These are phyloP conservation scores for Perizoma affinitatum DNA, from an alignment of 2,888 invertebrate genomes.

Conservation along the genomic window DNA sequence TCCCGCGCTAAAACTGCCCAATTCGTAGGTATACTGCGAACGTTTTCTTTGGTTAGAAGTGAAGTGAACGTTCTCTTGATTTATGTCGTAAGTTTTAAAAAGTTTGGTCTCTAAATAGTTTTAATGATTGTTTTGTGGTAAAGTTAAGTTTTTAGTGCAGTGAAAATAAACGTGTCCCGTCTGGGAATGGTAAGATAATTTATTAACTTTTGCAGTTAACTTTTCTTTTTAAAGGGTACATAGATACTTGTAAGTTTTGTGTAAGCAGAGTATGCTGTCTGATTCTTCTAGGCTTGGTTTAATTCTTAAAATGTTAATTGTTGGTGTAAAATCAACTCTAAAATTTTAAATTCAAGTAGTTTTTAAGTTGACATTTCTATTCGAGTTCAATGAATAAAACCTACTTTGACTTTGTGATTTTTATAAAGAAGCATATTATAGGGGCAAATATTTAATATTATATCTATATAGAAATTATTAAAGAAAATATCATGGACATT, in stretches of 20 bases:
- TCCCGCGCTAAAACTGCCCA: slow-evolving; percentile 38
- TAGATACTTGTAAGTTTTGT: too few species aligned
- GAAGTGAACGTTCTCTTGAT: not conserved
- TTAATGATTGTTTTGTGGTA: slow-evolving; percentile 21
- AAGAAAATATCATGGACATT: too few species aligned
- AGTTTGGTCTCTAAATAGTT: slow-evolving; percentile 22
- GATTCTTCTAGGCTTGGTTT: too few species aligned
- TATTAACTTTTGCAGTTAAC: slow-evolving; percentile 1
- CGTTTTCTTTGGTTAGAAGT: slow-evolving; percentile 2
- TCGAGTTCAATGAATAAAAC: too few species aligned
- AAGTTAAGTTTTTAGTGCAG: slow-evolving; percentile 19
- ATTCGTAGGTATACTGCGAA: slow-evolving; percentile 24
- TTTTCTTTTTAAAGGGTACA: too few species aligned
- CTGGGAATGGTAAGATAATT: slow-evolving; percentile 21
- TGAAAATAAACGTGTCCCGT: slow-evolving; percentile 15
- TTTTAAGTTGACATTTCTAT: not conserved
- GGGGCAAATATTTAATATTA: too few species aligned
- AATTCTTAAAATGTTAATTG: too few species aligned
- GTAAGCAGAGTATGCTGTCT: too few species aligned
- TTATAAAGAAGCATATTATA: too few species aligned
- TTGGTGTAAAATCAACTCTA: too few species aligned
- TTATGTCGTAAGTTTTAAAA: slow-evolving; percentile 27
- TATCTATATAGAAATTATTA: too few species aligned
- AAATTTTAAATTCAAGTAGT: not conserved
- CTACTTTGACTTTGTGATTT: too few species aligned